Percentiles rank a stretch among this genome's conserved stretches.
These are phyloP conservation scores for Spongia lamella DNA, from an alignment of 37 sponge, comb jelly and placozoan genomes.

Conservation along the genomic window DNA sequence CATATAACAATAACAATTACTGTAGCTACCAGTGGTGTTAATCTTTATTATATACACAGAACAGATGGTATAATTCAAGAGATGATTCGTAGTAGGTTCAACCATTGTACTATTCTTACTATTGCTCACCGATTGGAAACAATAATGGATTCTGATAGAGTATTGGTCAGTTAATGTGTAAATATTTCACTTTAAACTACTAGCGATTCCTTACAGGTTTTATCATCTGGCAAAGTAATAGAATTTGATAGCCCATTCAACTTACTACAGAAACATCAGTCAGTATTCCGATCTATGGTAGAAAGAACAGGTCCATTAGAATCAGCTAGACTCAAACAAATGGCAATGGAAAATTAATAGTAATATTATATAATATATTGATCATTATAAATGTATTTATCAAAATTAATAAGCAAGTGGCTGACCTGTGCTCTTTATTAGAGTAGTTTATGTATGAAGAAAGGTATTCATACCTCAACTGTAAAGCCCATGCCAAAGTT, in stretches of 20 bases:
- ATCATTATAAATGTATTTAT: too few species aligned
- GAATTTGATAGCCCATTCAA: slow-evolving; percentile 46
- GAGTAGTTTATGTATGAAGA: too few species aligned
- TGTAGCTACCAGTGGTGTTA: slow-evolving; percentile 69
- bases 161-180: slow-evolving; percentile 66
- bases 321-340: slow-evolving; percentile 5
- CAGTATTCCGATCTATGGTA: slow-evolving; percentile 14
- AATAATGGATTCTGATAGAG: slow-evolving; percentile 83
- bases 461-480: too few species aligned
- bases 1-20: slow-evolving; percentile 83
- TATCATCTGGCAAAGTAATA: slow-evolving; percentile 22
- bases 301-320: slow-evolving; percentile 13
- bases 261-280: slow-evolving; percentile 19
- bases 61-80: too few species aligned
- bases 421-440: too few species aligned
- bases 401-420: too few species aligned
- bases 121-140: slow-evolving; percentile 93
- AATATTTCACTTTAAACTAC: neutral
- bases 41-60: slow-evolving; percentile 62
- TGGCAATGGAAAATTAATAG: too few species aligned
- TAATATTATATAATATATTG: too few species aligned
- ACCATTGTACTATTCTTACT: too few species aligned
- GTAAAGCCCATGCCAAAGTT: too few species aligned
- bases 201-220: neutral
- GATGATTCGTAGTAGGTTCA: too few species aligned